These are phyloP conservation scores for Psilanteris sp. DNA, from an alignment of 1,140 invertebrate species.

Conservation along the genomic window DNA sequence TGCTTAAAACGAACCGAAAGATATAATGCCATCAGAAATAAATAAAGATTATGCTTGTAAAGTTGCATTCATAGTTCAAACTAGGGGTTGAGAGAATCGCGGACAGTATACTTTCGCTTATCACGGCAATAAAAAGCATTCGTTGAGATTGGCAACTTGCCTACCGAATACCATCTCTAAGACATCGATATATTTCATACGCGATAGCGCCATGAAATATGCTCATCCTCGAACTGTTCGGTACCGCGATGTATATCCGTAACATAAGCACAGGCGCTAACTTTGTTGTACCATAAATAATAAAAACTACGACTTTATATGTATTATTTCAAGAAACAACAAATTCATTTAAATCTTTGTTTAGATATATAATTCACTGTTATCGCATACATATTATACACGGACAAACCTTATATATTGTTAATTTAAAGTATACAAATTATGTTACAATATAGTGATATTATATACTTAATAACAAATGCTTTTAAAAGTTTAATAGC, in stretches of 20 bases:
- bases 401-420: no score
- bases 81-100: constrained; percentile 39
- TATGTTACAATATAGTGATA: no score
- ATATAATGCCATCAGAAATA: constrained; percentile 56
- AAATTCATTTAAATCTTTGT: no score
- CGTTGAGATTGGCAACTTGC: constrained; percentile 72
- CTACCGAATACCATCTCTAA: constrained; percentile 62
- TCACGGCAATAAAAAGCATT: constrained; percentile 75
- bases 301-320: no score
- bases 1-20: no score
- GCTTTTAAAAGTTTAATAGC: no score
- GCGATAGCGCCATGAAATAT: constrained; percentile 73
- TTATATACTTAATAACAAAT: no score
- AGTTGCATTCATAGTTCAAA: constrained; percentile 56
- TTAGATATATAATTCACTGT: no score
- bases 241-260: constrained; percentile 34
- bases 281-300: no score
- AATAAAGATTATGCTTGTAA: constrained; percentile 73
- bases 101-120: constrained; percentile 66
- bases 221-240: constrained; percentile 68
- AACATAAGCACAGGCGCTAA: constrained; percentile 54
- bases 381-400: no score
- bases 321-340: no score
- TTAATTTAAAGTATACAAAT: no score
- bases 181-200: constrained; percentile 51